Base-by-base conservation (phyloP, 2,113 vertebrate species). In the Anthoscopus minutus region DNA sequence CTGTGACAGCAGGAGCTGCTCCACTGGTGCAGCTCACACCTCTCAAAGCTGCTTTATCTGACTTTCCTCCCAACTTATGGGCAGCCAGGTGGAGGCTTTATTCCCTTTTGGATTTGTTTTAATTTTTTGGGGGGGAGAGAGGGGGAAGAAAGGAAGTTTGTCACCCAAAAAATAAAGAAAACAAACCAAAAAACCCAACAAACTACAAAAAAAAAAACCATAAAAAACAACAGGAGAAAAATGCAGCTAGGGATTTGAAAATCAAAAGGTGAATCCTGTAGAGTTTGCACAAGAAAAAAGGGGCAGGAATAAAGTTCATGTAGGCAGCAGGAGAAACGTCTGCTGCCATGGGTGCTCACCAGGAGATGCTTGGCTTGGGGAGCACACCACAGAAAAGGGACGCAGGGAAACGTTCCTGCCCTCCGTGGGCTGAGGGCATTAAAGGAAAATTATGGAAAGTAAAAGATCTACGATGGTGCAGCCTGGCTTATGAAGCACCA, bases 371-470 rank as follows among this genome's bases (percentile, higher is more conserved):
- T 6, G 42, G 13, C 25, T 8, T n/a, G 30, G 12, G 33, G 19
- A 64, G 9, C 67, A 0, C 14, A 4, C 1, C 7, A 2, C 1
- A 9, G 44, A 28, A 42, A 9, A 38, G 28, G 19, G 24, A 28
- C 22, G 31, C 14, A 3, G 1, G 9, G 65, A 50, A 73, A 80
- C 4, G 16, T 3, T 60, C 66, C 53, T 7, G 6, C 4, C 14
- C 7, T 21, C 10, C 31, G 2, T 3, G 40, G 19, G 7, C 6
- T 57, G 23, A 47, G n/a, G 13, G 22, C 3, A 4, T 48, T 8
- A 16, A 47, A 20, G 31, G 15, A 22, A 70, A 14, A 11, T 18
- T 10, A 22, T 10, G 16, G 76, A 9, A 81, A 80, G 23, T 2
- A 58, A 31, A n/a, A 56, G 18, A 28, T 31, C 4, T 40, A 5